phyloP scores from a whole-genome alignment of 2,888 invertebrate species.

The Prostheceraeus crozeri region DNA sequence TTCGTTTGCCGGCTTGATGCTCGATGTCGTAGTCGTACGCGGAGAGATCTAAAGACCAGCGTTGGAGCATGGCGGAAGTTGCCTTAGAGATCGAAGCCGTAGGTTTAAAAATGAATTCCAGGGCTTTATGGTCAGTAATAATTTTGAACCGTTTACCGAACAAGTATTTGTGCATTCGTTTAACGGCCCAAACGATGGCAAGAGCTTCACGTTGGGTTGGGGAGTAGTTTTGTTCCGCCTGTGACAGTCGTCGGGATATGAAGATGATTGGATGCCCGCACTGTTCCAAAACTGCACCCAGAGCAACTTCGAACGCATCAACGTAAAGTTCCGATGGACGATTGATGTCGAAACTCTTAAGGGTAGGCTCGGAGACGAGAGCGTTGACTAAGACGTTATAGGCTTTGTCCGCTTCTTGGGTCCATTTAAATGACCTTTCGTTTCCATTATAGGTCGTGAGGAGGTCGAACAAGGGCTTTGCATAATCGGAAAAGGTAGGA shows the following conservation, averaged over 20 bases:
- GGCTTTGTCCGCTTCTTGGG: background rate
- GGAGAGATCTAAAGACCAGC: background rate
- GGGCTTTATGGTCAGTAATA: background rate
- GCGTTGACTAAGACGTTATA: background rate
- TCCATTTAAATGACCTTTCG: background rate
- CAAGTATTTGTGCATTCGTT: slow-evolving; percentile 2
- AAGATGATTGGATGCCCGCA: slow-evolving; percentile 3
- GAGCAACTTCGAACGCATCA: background rate
- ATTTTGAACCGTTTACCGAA: background rate
- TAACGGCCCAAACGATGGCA: slow-evolving; percentile 5
- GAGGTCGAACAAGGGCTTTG: background rate
- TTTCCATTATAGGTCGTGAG: no score
- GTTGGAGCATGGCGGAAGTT: slow-evolving; percentile 12
- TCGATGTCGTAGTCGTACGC: slow-evolving; percentile 12
- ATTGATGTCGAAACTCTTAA: background rate
- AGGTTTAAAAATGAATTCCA: background rate
- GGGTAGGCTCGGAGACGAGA: background rate
- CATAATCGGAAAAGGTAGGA: background rate
- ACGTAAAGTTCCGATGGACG: background rate
- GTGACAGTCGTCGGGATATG: background rate
- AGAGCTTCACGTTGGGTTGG: slow-evolving; percentile 1
- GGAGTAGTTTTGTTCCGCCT: slow-evolving; percentile 19
- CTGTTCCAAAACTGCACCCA: slow-evolving; percentile 20
- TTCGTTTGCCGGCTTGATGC: slow-evolving; percentile 1
- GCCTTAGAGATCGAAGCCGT: background rate